phyloP scores from a whole-genome alignment of 2,888 invertebrate genomes.

The Lymantria dispar region DNA sequence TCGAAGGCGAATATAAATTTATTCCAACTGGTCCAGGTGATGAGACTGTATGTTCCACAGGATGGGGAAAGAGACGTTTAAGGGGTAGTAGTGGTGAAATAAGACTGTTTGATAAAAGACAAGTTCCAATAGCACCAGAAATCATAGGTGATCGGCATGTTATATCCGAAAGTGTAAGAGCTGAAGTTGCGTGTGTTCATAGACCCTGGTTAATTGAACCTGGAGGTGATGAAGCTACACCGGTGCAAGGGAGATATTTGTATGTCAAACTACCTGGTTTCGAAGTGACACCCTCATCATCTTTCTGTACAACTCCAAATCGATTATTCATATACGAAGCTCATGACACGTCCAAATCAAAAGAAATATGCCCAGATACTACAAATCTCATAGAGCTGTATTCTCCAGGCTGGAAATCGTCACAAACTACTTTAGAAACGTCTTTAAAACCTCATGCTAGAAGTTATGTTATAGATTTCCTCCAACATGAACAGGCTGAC shows the following conservation, averaged over 20 bases:
- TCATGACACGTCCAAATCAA: constrained; percentile 82
- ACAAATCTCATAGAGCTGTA: constrained; percentile 84
- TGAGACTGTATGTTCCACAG: constrained; percentile 83
- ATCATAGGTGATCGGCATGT: constrained; percentile 75
- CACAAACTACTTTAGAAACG: constrained; percentile 67
- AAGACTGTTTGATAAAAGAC: constrained; percentile 84
- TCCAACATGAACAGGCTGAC: constrained; percentile 87
- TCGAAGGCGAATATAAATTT: constrained; percentile 89
- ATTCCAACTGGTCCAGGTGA: constrained; percentile 81
- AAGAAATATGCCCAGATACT: constrained; percentile 86
- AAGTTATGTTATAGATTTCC: constrained; percentile 89
- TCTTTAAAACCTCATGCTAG: constrained; percentile 82
- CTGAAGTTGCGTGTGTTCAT: constrained; percentile 85
- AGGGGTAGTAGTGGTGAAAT: constrained; percentile 89
- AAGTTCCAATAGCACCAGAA: constrained; percentile 65
- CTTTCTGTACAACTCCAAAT: constrained; percentile 86
- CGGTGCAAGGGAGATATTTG: constrained; percentile 84
- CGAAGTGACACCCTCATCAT: constrained; percentile 73
- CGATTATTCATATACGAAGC: constrained; percentile 88
- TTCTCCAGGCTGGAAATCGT: constrained; percentile 86
- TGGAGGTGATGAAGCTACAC: constrained; percentile 85
- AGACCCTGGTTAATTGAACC: constrained; percentile 91
- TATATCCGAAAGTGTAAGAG: constrained; percentile 77
- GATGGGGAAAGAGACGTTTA: constrained; percentile 85
- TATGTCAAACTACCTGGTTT: constrained; percentile 87